phyloP scores from a whole-genome alignment of 1,140 invertebrate species.

The Aphaenogaster floridana region DNA sequence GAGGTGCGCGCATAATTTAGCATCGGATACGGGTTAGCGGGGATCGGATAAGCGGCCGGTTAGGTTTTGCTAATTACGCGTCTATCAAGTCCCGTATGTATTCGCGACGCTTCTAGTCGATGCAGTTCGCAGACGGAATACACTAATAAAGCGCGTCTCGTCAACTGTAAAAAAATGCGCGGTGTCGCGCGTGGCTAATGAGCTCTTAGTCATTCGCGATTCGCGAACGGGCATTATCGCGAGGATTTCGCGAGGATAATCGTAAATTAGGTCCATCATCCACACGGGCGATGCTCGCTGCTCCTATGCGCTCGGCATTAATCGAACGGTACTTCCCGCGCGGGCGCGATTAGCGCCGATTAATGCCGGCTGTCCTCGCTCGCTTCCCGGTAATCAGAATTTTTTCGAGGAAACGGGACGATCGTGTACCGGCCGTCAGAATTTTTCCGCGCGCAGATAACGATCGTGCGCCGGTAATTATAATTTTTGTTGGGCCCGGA shows the following conservation, averaged over 20 bases:
- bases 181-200: constrained; percentile 64
- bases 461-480: constrained; percentile 46
- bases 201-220: constrained; percentile 57
- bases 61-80: constrained; percentile 73
- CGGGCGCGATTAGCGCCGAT: constrained; percentile 43
- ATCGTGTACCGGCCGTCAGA: constrained; percentile 32
- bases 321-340: constrained; percentile 60
- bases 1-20: constrained; percentile 57
- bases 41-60: constrained; percentile 63
- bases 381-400: constrained; percentile 47
- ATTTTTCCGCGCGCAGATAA: constrained; percentile 50
- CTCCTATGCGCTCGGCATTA: constrained; percentile 24
- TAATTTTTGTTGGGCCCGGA: constrained; percentile 17
- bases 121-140: constrained; percentile 53
- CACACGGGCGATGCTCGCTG: constrained; percentile 1
- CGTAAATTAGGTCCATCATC: constrained; percentile 39
- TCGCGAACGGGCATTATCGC: constrained; percentile 23
- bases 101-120: constrained; percentile 66
- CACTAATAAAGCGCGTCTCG: constrained; percentile 58
- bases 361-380: constrained; percentile 31
- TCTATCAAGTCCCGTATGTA: constrained; percentile 64
- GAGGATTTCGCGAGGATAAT: constrained; percentile 27
- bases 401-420: constrained; percentile 43
- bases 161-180: constrained; percentile 8
- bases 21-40: constrained; percentile 43